Evolutionary conservation across 2,888 invertebrate genomes (phyloP).

Genomic region (Acrobeloides nanus): DNA sequence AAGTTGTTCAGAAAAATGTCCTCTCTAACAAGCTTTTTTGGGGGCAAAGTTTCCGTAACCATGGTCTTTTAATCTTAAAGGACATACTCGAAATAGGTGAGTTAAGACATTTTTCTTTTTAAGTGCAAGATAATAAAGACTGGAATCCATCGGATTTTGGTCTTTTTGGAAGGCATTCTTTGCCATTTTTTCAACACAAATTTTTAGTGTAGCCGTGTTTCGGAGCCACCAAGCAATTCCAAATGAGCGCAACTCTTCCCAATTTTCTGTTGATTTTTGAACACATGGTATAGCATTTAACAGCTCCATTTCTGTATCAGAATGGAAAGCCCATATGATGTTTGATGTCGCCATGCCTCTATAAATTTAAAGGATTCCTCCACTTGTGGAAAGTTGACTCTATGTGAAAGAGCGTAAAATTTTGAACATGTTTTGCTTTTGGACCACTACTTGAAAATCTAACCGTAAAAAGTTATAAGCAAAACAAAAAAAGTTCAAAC

Average conservation of each 20-base stretch:
- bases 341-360: slow-evolving; percentile 62
- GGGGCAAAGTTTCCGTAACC: too few species aligned
- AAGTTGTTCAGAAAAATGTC: too few species aligned
- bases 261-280: slow-evolving; percentile 63
- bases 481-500: slow-evolving; percentile 12
- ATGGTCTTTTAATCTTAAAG: neutral
- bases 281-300: slow-evolving; percentile 68
- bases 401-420: too few species aligned
- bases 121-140: slow-evolving; percentile 93
- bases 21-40: too few species aligned
- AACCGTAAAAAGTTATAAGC: too few species aligned
- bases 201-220: slow-evolving; percentile 71
- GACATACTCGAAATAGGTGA: slow-evolving; percentile 70
- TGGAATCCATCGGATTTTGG: slow-evolving; percentile 93
- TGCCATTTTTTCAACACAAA: slow-evolving; percentile 81
- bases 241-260: slow-evolving; percentile 81
- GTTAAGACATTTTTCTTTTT: slow-evolving; percentile 91
- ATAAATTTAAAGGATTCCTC: too few species aligned
- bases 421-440: too few species aligned
- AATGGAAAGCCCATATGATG: slow-evolving; percentile 97
- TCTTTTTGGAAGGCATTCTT: slow-evolving; percentile 83
- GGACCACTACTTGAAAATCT: too few species aligned
- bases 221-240: slow-evolving; percentile 94
- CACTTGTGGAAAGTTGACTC: too few species aligned
- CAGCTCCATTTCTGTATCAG: slow-evolving; percentile 91